Conservation (phyloP, 2,797 vertebrate species). For the Sebastes matsubarae region DNA sequence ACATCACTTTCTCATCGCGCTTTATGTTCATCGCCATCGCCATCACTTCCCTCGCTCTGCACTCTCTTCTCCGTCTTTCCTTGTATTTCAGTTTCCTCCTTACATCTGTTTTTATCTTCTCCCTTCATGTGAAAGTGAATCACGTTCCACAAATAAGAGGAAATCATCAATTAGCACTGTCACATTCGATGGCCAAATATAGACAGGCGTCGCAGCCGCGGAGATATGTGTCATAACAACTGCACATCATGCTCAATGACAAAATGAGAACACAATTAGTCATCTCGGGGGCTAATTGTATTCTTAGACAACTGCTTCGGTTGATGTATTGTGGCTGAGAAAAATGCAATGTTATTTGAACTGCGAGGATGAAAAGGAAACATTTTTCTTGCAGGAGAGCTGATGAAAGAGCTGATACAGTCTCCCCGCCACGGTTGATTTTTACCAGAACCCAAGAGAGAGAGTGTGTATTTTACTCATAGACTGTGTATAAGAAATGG, state of each 20-base stretch:
- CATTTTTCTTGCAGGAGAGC: not conserved
- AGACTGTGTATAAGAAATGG: too few species aligned
- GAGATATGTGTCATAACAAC: constrained; percentile 57
- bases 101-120: not conserved
- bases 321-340: not conserved
- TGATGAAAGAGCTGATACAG: not conserved
- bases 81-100: not conserved
- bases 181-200: constrained; percentile 54
- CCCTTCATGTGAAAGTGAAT: constrained; percentile 1
- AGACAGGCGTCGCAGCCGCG: constrained; percentile 38
- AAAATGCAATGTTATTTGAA: not conserved
- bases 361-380: not conserved
- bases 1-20: constrained; percentile 14
- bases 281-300: constrained; percentile 26
- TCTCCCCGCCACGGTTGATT: not conserved
- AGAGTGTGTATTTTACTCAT: not conserved
- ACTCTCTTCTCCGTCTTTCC: not conserved
- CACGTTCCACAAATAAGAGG: constrained; percentile 20
- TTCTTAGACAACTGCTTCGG: constrained; percentile 26
- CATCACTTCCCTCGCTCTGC: not conserved
- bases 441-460: not conserved
- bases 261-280: constrained; percentile 54
- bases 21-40: not conserved
- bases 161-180: constrained; percentile 53
- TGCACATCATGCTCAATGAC: constrained; percentile 44